phyloP scores from a whole-genome alignment of 2,113 vertebrate species.

The Corynorhinus townsendii region DNA sequence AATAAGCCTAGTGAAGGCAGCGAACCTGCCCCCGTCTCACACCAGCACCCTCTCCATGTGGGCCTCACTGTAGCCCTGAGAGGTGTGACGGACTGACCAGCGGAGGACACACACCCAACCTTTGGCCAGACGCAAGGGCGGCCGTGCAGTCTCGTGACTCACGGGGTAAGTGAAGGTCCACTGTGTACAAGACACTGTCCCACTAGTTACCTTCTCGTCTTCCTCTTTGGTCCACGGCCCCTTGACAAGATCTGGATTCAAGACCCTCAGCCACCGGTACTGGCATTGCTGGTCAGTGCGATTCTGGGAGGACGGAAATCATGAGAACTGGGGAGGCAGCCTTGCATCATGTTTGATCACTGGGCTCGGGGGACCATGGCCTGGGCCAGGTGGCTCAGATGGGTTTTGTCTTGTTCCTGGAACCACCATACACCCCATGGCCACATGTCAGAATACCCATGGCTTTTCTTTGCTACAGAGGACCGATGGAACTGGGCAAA shows the following conservation, averaged over 20 bases:
- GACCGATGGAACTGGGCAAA: background rate
- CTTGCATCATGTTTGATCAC: background rate
- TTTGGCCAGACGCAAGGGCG: background rate
- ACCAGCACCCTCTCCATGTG: background rate
- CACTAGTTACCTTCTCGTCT: conserved; percentile 90
- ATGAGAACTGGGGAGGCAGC: background rate
- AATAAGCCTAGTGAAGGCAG: background rate
- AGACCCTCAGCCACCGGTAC: conserved; percentile 95
- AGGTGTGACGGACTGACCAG: background rate
- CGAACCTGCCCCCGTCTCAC: rapidly evolving
- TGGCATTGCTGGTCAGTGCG: conserved; percentile 96
- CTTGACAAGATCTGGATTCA: conserved; percentile 96
- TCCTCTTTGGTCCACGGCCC: conserved; percentile 99
- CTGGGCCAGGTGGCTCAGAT: background rate
- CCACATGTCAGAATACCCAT: background rate
- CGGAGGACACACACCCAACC: background rate
- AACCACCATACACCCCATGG: background rate
- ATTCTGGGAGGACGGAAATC: conserved; percentile 78
- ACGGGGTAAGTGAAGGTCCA: background rate
- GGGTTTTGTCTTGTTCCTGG: background rate
- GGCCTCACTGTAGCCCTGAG: background rate
- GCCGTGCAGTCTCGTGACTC: background rate
- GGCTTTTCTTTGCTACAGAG: background rate
- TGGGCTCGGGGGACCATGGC: background rate
- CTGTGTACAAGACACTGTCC: background rate